Conservation (phyloP, 2,113 vertebrate species). For the Arizona elegans region DNA sequence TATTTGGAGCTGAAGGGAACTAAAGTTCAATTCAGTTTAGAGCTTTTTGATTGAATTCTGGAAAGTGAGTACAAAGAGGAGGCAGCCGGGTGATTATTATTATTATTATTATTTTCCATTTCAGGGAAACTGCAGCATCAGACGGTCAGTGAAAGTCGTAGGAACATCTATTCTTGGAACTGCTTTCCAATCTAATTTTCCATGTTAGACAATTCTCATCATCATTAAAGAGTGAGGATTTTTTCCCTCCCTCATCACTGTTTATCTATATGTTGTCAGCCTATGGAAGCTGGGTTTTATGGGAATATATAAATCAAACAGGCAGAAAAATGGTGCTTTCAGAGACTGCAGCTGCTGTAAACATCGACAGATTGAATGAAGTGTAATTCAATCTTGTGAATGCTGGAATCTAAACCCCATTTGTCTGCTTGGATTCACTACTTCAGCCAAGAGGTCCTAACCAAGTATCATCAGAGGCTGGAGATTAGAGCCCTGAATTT, state of each 20-base stretch:
- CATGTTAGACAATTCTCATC: background rate
- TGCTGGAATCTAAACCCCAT: background rate
- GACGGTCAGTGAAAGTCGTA: background rate
- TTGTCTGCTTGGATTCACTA: background rate
- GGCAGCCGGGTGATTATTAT: background rate
- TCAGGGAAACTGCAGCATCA: background rate
- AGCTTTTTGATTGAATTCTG: conserved; percentile 29
- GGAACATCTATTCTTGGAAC: background rate
- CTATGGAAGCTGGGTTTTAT: conserved; percentile 27
- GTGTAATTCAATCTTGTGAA: conserved; percentile 21
- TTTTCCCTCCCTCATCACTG: background rate
- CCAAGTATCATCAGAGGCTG: background rate
- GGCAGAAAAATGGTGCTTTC: conserved; percentile 2
- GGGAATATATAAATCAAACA: background rate
- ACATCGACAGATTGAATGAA: background rate
- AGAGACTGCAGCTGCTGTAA: conserved; percentile 25
- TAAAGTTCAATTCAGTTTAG: conserved; percentile 6
- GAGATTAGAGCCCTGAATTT: background rate
- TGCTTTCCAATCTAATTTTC: background rate
- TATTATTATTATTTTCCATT: background rate
- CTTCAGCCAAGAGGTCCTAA: background rate
- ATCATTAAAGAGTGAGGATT: conserved; percentile 5
- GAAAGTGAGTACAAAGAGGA: conserved; percentile 1
- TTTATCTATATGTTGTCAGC: conserved; percentile 38
- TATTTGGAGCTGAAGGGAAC: conserved; percentile 24